Conservation (phyloP, 2,888 invertebrate genomes). For the Pterostichus madidus region DNA sequence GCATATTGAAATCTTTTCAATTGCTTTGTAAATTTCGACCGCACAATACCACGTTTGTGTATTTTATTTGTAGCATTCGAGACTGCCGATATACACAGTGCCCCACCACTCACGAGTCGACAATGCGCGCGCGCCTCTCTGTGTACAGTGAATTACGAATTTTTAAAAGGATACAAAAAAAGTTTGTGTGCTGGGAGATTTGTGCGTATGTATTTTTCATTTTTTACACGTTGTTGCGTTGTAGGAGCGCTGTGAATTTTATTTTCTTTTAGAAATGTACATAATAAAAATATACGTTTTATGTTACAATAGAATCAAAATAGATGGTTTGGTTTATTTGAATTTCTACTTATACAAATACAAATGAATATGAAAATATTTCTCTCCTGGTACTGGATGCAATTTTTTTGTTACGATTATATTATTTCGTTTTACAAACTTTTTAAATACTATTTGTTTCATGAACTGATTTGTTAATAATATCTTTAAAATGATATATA, state of each 20-base stretch:
- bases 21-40: slow-evolving; percentile 78
- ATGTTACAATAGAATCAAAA: slow-evolving; percentile 32
- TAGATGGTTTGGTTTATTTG: slow-evolving; percentile 32
- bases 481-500: no score
- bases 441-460: no score
- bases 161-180: slow-evolving; percentile 65
- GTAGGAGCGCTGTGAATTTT: slow-evolving; percentile 39
- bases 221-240: slow-evolving; percentile 42
- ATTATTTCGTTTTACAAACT: no score
- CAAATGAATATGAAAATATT: no score
- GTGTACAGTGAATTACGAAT: slow-evolving; percentile 63
- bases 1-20: slow-evolving; percentile 77
- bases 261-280: slow-evolving; percentile 53
- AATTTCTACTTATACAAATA: no score
- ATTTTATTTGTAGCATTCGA: slow-evolving; percentile 77
- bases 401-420: background rate
- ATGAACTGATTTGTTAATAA: no score
- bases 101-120: slow-evolving; percentile 69
- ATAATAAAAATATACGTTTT: slow-evolving; percentile 58
- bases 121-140: slow-evolving; percentile 36
- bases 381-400: no score
- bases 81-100: slow-evolving; percentile 72
- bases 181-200: slow-evolving; percentile 46
- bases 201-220: slow-evolving; percentile 55
- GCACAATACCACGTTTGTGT: slow-evolving; percentile 77